phyloP scores from a whole-genome alignment of 2,113 vertebrate species.

The Elachura formosa region DNA sequence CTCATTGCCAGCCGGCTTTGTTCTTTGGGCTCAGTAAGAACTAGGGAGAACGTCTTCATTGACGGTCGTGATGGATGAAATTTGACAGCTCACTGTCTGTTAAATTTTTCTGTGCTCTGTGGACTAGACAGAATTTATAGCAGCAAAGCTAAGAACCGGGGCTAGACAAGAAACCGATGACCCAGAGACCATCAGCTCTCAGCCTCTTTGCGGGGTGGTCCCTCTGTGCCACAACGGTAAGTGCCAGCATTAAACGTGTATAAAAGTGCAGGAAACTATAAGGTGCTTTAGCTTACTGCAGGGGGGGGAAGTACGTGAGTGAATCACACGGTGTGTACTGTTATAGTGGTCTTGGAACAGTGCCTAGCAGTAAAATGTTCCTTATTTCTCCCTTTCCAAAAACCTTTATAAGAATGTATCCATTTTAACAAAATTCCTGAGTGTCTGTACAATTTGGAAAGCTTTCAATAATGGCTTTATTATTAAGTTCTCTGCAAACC shows the following conservation, averaged over 20 bases:
- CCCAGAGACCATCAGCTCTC: neutral
- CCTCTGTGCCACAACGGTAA: constrained; percentile 47
- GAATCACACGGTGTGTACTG: neutral
- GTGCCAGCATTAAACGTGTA: neutral
- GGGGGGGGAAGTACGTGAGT: neutral
- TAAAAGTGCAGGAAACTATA: neutral
- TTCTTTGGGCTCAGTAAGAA: constrained; percentile 47
- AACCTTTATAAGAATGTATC: neutral
- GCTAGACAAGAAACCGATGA: neutral
- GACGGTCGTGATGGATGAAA: constrained; percentile 6
- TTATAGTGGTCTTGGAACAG: neutral
- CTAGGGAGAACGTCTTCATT: constrained; percentile 29
- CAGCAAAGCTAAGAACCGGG: neutral
- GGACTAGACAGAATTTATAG: neutral
- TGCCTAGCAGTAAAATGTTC: neutral
- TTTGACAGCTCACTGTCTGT: neutral
- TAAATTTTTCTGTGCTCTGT: neutral
- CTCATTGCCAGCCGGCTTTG: constrained; percentile 65
- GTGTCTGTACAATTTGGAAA: neutral
- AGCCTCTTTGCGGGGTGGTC: neutral
- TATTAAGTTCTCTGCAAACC: neutral
- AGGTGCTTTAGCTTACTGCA: neutral
- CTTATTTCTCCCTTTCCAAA: neutral
- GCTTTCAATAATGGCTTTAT: neutral
- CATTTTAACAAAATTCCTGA: neutral